Evolutionary conservation across 1,140 invertebrate genomes (phyloP).

Genomic region (Camponotus vicinus): DNA sequence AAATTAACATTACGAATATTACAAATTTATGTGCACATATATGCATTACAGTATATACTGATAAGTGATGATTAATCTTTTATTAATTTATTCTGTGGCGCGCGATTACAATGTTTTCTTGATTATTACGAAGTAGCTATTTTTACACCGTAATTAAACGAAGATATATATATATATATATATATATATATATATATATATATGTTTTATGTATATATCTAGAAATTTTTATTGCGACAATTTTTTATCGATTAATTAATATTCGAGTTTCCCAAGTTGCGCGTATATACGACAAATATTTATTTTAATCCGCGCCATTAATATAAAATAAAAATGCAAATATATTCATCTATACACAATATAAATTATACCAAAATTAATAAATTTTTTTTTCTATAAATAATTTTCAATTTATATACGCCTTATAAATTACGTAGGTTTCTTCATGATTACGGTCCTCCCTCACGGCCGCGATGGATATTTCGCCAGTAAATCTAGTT

Average conservation of each 20-base stretch:
- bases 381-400: not conserved
- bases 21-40: slow-evolving; percentile 45
- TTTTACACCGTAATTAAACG: slow-evolving; percentile 29
- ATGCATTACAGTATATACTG: slow-evolving; percentile 31
- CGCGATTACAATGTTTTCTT: slow-evolving; percentile 10
- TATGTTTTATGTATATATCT: too few species aligned
- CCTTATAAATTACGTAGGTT: slow-evolving; percentile 45
- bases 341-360: not conserved
- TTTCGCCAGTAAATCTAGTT: slow-evolving; percentile 66
- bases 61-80: slow-evolving; percentile 59
- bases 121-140: slow-evolving; percentile 33
- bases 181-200: not conserved
- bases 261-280: slow-evolving; percentile 5
- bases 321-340: slow-evolving; percentile 31
- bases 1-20: slow-evolving; percentile 54
- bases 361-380: not conserved
- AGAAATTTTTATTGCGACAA: not conserved
- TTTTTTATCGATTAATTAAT: not conserved
- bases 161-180: not conserved
- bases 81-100: not conserved
- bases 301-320: not conserved
- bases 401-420: slow-evolving; percentile 56
- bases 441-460: slow-evolving; percentile 37
- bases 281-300: not conserved
- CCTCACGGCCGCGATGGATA: not conserved